These are phyloP conservation scores for Kryphioiulus occultus DNA, from an alignment of 2,888 invertebrate species.

Conservation along the genomic window DNA sequence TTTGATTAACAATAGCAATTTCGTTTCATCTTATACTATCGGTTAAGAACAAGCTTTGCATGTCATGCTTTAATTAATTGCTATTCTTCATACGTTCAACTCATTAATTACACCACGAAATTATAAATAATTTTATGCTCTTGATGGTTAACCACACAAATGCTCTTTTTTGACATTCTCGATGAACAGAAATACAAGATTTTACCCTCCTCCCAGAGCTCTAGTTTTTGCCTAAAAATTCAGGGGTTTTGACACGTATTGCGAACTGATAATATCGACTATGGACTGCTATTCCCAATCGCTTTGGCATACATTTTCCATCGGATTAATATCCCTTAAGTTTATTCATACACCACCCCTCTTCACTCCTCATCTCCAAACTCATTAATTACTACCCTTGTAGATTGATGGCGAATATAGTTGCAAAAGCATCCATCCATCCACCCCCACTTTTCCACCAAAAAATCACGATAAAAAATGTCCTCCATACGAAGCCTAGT, in stretches of 20 bases:
- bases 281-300: not conserved
- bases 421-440: not conserved
- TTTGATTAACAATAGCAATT: too few species aligned
- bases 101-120: not conserved
- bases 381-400: slow-evolving; percentile 31
- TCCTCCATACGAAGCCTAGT: slow-evolving; percentile 1
- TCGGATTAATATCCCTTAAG: slow-evolving; percentile 25
- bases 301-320: not conserved
- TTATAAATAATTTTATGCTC: not conserved
- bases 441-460: not conserved
- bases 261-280: not conserved
- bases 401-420: slow-evolving; percentile 22
- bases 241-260: not conserved
- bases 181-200: too few species aligned
- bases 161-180: too few species aligned
- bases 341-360: slow-evolving; percentile 35
- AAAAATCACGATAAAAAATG: not conserved
- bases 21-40: too few species aligned
- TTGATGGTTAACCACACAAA: not conserved
- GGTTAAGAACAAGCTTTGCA: too few species aligned
- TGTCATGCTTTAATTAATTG: too few species aligned
- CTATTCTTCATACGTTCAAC: too few species aligned
- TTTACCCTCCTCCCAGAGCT: not conserved
- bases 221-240: not conserved
- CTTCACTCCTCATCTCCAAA: not conserved